Base-by-base conservation (phyloP, 2,113 vertebrate genomes). In the Eulemur rufifrons region DNA sequence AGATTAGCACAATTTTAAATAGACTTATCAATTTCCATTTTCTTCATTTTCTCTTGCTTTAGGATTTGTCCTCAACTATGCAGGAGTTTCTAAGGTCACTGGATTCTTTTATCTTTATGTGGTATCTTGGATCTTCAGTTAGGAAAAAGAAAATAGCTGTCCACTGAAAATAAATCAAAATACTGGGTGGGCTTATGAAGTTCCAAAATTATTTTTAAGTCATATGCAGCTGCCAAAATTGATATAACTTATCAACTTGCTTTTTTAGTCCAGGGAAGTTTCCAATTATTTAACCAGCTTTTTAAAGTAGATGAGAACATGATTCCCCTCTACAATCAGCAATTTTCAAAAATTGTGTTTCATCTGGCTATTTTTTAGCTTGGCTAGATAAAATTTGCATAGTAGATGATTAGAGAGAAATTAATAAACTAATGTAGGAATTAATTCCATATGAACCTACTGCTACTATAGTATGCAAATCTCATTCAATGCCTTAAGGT, bases 171-270 rank as follows among this genome's bases (percentile, higher is more conserved):
- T 3, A 74, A n/a, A 50, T 95, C 6, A 23, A 23, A 94, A 88
- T 93, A 95, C 82, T 95, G 89, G 93, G 93, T 97, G 64, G 93
- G 69, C 56, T 95, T 39, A 10, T 77, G 45, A 91, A 59, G 64
- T 69, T 96, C 61, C 66, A 97, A 50, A 76, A 96, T 95, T 80
- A 94, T 82, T 97, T 96, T 96, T 78, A 39, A 69, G 32, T 80
- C 50, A 86, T 82, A 94, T 90, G 94, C 66, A 92, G 6, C 77
- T 97, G 69, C 47, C 90, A 96, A 59, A 93, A 83, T 89, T 96
- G 52, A 13, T 77, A 13, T 2, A 0, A n/a, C 3, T 86, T 96
- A 32, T 86, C 95, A 86, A 82, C 3, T 66, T 61, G 56, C 15
- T 87, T 83, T 74, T 91, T 91, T 88, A 73, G 45, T 52, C 45